A percentile compares a stretch with the other conserved stretches of the same genome.
phyloP scores from a whole-genome alignment of 2,888 invertebrate genomes.

The Phaonia tiefii region DNA sequence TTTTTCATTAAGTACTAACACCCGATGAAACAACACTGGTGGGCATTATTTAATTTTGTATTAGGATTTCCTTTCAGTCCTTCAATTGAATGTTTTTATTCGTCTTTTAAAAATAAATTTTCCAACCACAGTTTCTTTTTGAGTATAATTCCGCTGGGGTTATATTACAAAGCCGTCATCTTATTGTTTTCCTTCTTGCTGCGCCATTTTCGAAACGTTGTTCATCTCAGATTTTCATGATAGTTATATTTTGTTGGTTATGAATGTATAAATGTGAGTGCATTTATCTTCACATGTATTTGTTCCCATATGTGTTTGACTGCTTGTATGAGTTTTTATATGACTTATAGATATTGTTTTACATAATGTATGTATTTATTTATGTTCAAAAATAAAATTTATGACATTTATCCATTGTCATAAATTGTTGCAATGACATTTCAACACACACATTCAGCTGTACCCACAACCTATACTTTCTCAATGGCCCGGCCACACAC shows the following conservation, averaged over 20 bases:
- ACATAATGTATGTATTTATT: conserved; percentile 67
- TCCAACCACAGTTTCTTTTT: no score
- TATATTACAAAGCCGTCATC: no score
- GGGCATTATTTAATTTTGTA: no score
- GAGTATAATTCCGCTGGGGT: no score
- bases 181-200: no score
- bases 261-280: neutral
- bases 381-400: conserved; percentile 68
- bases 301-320: conserved; percentile 19
- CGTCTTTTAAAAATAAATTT: no score
- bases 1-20: no score
- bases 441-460: conserved; percentile 49
- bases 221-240: conserved; percentile 10
- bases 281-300: conserved; percentile 36
- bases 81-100: no score
- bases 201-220: no score
- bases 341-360: conserved; percentile 65
- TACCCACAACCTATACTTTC: conserved; percentile 33
- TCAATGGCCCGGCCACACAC: no score
- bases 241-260: conserved; percentile 7
- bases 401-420: conserved; percentile 70
- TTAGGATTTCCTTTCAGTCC: no score
- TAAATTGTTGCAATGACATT: conserved; percentile 71
- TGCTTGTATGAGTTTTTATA: conserved; percentile 40
- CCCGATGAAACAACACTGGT: no score